Evolutionary conservation across 1,140 invertebrate genomes (phyloP), one percentile per base, ranked within the genome.

Genomic region (Cylas formicarius): DNA sequence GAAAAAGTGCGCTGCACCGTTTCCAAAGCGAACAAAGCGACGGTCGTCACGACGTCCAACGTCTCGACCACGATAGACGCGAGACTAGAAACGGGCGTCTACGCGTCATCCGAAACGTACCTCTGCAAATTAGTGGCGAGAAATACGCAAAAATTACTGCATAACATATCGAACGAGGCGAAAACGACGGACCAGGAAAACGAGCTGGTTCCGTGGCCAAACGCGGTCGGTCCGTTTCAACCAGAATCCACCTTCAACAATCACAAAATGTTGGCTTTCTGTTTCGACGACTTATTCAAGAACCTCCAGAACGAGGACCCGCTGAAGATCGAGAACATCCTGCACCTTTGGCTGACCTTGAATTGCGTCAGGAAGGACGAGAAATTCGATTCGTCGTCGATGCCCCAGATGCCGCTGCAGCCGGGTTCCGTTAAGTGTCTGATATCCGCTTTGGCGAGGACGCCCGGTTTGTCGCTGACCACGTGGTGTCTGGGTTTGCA

Each of bases 271-370:
- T 63, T 86, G 29, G 78, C 74, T 13, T 67, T 70, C 44, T 84
- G 82, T 48, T 86, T 85, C 56, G 75, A 84, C 50, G 71, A 71
- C 41, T 71, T 86, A 45, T 82, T 86, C 54, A 72, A 72, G 5
- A 76, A 82, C 54, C 58, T 80, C 13, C 68, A 75, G 43, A 39
- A 54, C 20, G 52, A 60, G 19, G 44, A 52, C 9, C 50, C 62
- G 56, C 77, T 77, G 16, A 81, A 82, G 60, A 71, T 90, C 57
- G 86, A 91, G 65, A 75, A 85, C 53, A 75, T 89, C 26, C 67
- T 91, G 4, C 82, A 88, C 40, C 69, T 90, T 41, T 91, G 88
- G 88, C 69, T 90, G 26, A 88, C 84, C 1, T 63, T 90, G 28
- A 90, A 87, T 76, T 49, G 73, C 72, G 33, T 62, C 66, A 74